Base-by-base conservation (phyloP, 1,140 invertebrate species). In the Diuraphis noxia region DNA sequence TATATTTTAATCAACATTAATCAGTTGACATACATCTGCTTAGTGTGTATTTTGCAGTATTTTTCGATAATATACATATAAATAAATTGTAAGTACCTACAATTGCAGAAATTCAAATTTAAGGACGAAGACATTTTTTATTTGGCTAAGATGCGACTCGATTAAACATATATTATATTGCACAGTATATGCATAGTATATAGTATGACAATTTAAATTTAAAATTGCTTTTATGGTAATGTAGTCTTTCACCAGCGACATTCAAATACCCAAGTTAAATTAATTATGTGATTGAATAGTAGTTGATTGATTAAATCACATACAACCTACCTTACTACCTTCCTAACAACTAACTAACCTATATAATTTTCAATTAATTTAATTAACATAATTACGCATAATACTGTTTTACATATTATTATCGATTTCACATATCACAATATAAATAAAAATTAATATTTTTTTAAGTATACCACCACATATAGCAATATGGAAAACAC, bases 1-100 rank as follows among this genome's bases (percentile, higher is more conserved):
- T 72, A 72, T 72, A n/a, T 72, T 72, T 72, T 72, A 72, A 72
- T 72, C 56, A 72, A 72, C n/a, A 72, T n/a, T 72, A 34, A 72
- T 72, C 56, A 72, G n/a, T n/a, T 72, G 13, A 72, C 30, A 72
- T n/a, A n/a, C 56, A n/a, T 72, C 30, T 72, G 56, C 34, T 72
- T n/a, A n/a, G 8, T n/a, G 30, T 72, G n/a, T 72, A 10, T 72
- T 7, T 7, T 21, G 46, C 43, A 46, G 3, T 30, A 56, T n/a
- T 72, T 17, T 72, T 72, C 30, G 13, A 52, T 6, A 43, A 49
- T 72, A 72, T 6, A 72, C 4, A 21, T 49, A 49, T 19, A 49
- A 49, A 46, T 46, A 46, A n/a, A 23, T 49, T 46, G 43, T 46
- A 46, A 46, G 43, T n/a, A n/a, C n/a, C n/a, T 2, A 46, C 43